These are phyloP conservation scores for Aphelenchoides avenae DNA, from an alignment of 1,140 invertebrate genomes.

Conservation along the genomic window DNA sequence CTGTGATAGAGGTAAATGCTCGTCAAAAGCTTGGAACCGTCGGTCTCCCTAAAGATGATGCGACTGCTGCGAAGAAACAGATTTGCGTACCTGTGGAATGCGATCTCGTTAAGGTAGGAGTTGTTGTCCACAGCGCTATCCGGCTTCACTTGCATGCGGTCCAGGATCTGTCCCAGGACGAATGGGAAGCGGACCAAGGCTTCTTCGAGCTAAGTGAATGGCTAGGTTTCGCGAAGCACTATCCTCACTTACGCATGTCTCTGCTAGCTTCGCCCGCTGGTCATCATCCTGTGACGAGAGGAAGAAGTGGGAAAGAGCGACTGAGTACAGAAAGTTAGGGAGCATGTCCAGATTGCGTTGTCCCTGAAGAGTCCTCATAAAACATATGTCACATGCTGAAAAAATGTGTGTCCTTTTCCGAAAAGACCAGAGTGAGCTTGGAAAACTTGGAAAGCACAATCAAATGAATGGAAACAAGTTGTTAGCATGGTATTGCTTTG, in stretches of 20 bases:
- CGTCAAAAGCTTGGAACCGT: constrained; percentile 23
- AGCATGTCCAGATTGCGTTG: constrained; percentile 37
- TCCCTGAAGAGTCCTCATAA: constrained; percentile 18
- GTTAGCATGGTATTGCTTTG: too few species aligned
- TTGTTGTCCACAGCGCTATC: constrained; percentile 20
- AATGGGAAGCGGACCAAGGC: constrained; percentile 37
- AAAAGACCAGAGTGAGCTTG: too few species aligned
- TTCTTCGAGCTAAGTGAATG: constrained; percentile 12
- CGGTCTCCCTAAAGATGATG: constrained; percentile 33
- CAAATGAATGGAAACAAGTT: too few species aligned
- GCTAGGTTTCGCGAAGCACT: background rate
- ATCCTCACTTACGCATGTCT: constrained; percentile 16
- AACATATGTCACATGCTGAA: background rate
- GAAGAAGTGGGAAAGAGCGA: constrained; percentile 33
- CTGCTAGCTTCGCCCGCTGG: background rate
- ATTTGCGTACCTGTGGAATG: constrained; percentile 17
- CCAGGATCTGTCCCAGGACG: constrained; percentile 30
- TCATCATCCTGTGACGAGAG: constrained; percentile 20
- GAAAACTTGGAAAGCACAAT: too few species aligned
- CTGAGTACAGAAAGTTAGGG: constrained; percentile 40
- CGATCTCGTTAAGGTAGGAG: constrained; percentile 15
- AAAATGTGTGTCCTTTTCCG: too few species aligned
- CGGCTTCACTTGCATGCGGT: constrained; percentile 19
- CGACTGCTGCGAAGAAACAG: constrained; percentile 10
- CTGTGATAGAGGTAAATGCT: constrained; percentile 35